Base-by-base conservation (phyloP, 2,888 invertebrate genomes). In the Campaea margaritaria region DNA sequence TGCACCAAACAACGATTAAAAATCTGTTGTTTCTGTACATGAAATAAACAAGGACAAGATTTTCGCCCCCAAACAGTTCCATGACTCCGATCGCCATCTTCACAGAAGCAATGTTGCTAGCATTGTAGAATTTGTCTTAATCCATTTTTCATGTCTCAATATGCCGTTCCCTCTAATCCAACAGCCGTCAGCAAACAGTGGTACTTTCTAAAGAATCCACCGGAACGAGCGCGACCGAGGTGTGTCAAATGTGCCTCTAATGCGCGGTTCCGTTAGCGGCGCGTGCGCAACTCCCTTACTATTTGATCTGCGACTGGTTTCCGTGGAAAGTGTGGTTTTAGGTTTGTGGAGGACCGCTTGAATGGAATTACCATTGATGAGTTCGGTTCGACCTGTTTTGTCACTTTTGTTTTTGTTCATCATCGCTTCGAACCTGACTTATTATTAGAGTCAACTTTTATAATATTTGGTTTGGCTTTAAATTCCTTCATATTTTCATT, bases 151-250 rank as follows among this genome's bases (percentile, higher is more conserved):
- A 50, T 41, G 27, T 50, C 16, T 51, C 21, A 49, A 52, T 16
- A 43, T 43, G 47, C 36, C 38, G 44, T 63, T 48, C 21, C 53
- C 42, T 54, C 58, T 54, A 56, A 45, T 53, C 27, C 36, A 56
- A 51, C 53, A 49, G 27, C 14, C 36, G 43, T 53, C 59, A 59
- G 59, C 41, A 58, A 62, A 61, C 47, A 60, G 48, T 57, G 52
- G 68, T 73, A 76, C 78, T 83, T 82, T 86, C 82, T 79, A 78
- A 85, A 83, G 86, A 87, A 88, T 83, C 80, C 80, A 76, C 74
- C 79, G 86, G 82, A 86, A 86, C 85, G 69, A 15, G 36, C 28
- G 50, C 47, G 43, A 27, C 48, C 58, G 75, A 73, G 72, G 76
- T 75, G 83, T 69, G 70, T 76, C 75, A 68, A 67, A 75, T 80